A percentile compares a stretch with the other conserved stretches of the same genome.
Evolutionary conservation across 1,140 invertebrate species (phyloP).

Genomic region (Mya arenaria): DNA sequence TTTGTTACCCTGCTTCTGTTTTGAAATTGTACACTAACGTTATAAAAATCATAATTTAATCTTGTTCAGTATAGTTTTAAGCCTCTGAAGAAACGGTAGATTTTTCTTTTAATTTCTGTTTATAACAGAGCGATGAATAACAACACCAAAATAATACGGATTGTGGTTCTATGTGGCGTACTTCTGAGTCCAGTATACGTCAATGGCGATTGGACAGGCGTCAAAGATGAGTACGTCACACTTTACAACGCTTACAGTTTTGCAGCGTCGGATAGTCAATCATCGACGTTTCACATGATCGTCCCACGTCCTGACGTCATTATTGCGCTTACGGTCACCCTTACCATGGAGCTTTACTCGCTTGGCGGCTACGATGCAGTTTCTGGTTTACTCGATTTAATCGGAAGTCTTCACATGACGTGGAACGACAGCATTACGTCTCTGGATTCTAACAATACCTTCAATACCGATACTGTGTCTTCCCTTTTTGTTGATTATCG

Average conservation of each 20-base stretch:
- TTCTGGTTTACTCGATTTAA: constrained; percentile 20
- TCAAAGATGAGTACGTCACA: constrained; percentile 9
- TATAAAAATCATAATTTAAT: too few species aligned
- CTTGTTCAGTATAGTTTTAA: too few species aligned
- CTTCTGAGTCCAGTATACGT: neutral
- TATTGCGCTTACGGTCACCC: neutral
- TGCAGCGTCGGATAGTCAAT: neutral
- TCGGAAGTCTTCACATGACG: constrained; percentile 13
- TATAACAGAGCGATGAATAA: too few species aligned
- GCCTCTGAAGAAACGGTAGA: too few species aligned
- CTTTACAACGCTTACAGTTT: constrained; percentile 17
- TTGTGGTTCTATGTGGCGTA: too few species aligned
- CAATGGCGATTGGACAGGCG: neutral
- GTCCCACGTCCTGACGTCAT: neutral
- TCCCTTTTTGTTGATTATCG: neutral
- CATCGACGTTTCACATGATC: neutral
- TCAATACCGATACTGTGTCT: neutral
- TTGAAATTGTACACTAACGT: too few species aligned
- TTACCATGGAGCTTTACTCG: constrained; percentile 18
- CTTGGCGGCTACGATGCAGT: constrained; percentile 34
- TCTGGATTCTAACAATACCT: too few species aligned
- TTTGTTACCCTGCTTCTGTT: too few species aligned
- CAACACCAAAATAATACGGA: too few species aligned
- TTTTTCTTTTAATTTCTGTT: too few species aligned
- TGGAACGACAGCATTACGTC: constrained; percentile 21